Evolutionary conservation across 2,113 vertebrate genomes (phyloP).

Genomic region (Notothenia coriiceps): DNA sequence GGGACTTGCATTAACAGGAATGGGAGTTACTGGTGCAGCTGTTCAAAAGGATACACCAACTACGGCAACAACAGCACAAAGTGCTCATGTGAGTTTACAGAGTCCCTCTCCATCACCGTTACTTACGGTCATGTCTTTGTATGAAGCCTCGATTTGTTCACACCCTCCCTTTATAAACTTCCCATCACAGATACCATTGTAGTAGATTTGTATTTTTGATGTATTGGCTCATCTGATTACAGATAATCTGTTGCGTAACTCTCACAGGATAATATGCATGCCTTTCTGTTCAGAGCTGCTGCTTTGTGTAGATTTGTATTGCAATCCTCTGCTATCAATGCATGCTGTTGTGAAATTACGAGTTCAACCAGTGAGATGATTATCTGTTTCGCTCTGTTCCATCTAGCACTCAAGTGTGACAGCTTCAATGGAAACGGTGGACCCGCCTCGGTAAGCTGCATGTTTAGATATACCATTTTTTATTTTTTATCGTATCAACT

Average conservation of each 20-base stretch:
- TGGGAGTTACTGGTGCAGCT: constrained; percentile 77
- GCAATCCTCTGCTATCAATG: neutral
- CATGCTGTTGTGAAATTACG: neutral
- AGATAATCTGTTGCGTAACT: neutral
- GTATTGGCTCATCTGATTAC: constrained; percentile 1
- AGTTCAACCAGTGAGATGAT: neutral
- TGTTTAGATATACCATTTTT: neutral
- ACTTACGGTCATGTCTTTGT: neutral
- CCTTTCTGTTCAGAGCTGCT: neutral
- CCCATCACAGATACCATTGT: neutral
- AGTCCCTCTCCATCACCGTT: neutral
- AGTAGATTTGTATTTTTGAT: neutral
- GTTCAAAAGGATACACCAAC: constrained; percentile 75
- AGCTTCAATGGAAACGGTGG: constrained; percentile 19
- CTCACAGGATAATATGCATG: neutral
- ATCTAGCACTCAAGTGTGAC: constrained; percentile 73
- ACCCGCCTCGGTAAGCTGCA: constrained; percentile 42
- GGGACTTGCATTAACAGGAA: constrained; percentile 66
- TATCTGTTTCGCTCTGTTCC: neutral
- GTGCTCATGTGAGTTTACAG: constrained; percentile 74
- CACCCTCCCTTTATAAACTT: neutral
- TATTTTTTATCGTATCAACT: too few relatives aligned
- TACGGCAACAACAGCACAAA: constrained; percentile 59
- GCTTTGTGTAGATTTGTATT: neutral
- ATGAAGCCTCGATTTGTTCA: neutral